Evolutionary conservation across 2,113 vertebrate genomes (phyloP), one percentile per base, ranked within the genome.

Genomic region (Scomber scombrus): DNA sequence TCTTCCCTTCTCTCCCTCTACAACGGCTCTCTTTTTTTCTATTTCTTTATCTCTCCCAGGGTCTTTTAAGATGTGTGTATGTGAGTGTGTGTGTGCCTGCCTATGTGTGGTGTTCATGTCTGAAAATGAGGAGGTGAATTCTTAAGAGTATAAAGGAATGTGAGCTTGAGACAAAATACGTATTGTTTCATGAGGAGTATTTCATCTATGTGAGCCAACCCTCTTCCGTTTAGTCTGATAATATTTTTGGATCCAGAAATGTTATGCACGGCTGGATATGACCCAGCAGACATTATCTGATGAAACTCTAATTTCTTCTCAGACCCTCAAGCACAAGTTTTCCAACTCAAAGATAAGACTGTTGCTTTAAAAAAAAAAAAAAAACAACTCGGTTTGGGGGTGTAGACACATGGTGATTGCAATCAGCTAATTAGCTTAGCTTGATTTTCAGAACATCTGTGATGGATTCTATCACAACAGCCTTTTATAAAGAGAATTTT

Each of bases 401-500:
- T 83, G 84, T 79, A 77, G 73, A 89, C 81, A 85, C 72, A 70
- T 60, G 31, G 75, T 86, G 89, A 92, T 92, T 89, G 82, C 82
- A 82, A 91, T 93, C 92, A 87, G 75, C 80, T 89, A 91, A 90
- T 88, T 89, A 84, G 75, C 78, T 85, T 77, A 87, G 81, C 77
- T 77, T 88, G 70, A 85, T 77, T 88, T 85, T 84, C n/a, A 72
- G 66, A 83, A 83, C 85, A 91, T 88, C 81, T 90, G 84, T 79
- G 66, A 64, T 85, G 67, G 74, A 79, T 88, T 47, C 63, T 56
- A 46, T 72, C 81, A 88, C 64, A 74, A 23, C 73, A 81, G 71
- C 47, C 34, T 79, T 77, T 79, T 26, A 55, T 31, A 56, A 69
- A 71, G 34, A 26, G 5, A 58, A 51, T 47, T 51, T 16, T 47